Evolutionary conservation across 1,140 invertebrate genomes (phyloP).

Genomic region (Macrostomum lignano): DNA sequence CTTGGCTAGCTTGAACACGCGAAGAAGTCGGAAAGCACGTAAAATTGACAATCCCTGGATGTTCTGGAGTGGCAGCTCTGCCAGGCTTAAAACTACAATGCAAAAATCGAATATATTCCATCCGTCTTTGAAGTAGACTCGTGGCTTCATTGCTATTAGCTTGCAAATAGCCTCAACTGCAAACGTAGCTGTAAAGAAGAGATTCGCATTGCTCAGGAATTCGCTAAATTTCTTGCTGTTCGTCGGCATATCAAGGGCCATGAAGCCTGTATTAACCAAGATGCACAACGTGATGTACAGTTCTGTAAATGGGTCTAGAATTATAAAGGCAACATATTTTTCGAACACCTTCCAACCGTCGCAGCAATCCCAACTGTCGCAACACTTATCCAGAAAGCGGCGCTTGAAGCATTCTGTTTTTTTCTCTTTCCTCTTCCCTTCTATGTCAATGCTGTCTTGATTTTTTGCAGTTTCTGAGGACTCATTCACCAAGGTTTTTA

Average conservation of each 20-base stretch:
- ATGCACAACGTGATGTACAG: slow-evolving; percentile 90
- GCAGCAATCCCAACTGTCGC: slow-evolving; percentile 90
- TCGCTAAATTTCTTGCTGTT: slow-evolving; percentile 37
- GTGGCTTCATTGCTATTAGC: slow-evolving; percentile 75
- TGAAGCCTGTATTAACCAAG: slow-evolving; percentile 83
- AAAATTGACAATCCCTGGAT: slow-evolving; percentile 80
- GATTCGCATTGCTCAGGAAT: slow-evolving; percentile 63
- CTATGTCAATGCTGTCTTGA: no score
- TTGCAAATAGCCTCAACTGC: slow-evolving; percentile 80
- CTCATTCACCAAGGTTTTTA: no score
- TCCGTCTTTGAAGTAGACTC: slow-evolving; percentile 85
- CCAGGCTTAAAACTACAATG: slow-evolving; percentile 68
- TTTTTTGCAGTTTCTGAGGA: no score
- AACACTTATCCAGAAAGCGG: no score
- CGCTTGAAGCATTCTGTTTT: no score
- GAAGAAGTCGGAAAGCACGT: slow-evolving; percentile 78
- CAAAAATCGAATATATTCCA: slow-evolving; percentile 98
- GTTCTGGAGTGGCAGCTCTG: slow-evolving; percentile 66
- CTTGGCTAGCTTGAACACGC: slow-evolving; percentile 94
- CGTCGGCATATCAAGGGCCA: slow-evolving; percentile 79
- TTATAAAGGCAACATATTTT: slow-evolving; percentile 56
- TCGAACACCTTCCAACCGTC: slow-evolving; percentile 61
- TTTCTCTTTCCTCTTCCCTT: no score
- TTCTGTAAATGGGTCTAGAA: slow-evolving; percentile 89
- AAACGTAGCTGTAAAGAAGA: slow-evolving; percentile 92